Percentiles rank a stretch among this genome's conserved stretches.
Conservation (phyloP, 2,797 vertebrate species). For the Anguilla pacifica region DNA sequence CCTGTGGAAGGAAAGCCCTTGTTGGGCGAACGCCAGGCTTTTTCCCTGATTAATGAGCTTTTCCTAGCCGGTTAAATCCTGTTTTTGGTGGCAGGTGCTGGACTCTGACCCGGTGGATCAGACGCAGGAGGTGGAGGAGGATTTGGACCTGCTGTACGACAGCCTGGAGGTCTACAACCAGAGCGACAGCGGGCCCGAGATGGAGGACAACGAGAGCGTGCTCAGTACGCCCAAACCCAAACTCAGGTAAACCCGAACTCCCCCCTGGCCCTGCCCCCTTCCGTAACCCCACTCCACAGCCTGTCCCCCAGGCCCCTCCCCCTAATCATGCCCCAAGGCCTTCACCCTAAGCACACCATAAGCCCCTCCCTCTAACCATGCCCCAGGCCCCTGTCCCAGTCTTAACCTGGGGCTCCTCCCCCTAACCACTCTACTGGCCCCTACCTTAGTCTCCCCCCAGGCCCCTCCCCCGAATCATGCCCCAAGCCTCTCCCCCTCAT, state of each 20-base stretch:
- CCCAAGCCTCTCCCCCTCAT: no score
- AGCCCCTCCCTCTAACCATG: no score
- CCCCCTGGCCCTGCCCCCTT: neutral
- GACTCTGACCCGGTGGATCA: slow-evolving; percentile 63
- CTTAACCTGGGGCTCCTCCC: no score
- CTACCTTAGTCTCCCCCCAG: no score
- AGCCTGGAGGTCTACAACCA: slow-evolving; percentile 67
- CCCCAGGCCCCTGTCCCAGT: no score
- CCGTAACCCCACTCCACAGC: no score
- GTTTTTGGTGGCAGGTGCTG: slow-evolving; percentile 47
- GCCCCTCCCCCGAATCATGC: no score
- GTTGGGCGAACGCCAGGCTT: neutral
- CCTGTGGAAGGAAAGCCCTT: neutral
- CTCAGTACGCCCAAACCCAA: slow-evolving; percentile 65
- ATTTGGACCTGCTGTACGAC: slow-evolving; percentile 64
- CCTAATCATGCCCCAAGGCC: no score
- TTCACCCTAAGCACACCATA: no score
- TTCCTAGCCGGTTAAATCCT: neutral
- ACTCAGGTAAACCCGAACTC: slow-evolving; percentile 34
- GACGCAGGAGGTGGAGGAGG: slow-evolving; percentile 64
- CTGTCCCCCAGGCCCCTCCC: no score
- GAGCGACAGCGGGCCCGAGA: slow-evolving; percentile 64
- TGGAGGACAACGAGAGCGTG: slow-evolving; percentile 65
- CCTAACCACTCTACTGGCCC: no score
- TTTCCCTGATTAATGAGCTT: neutral